Evolutionary conservation across 92 coral and sea anemone genomes (phyloP), one percentile per base, ranked within the genome.

Genomic region (Bergia sp.): DNA sequence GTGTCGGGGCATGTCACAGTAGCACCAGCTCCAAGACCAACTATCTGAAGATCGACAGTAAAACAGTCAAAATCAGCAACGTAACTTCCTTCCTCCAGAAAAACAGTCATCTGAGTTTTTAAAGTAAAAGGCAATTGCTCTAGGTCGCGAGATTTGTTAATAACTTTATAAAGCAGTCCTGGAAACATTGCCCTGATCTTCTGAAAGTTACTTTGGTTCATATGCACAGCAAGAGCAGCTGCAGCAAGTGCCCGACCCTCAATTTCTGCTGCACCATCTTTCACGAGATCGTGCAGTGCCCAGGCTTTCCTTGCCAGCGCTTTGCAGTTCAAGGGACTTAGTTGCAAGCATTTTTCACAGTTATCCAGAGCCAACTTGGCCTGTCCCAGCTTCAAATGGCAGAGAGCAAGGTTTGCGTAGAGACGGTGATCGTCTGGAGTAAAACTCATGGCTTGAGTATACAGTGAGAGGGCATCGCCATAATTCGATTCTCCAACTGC

Each of bases 231-330:
- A 77, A 93, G 38, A 71, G 95, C 95, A 79, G 95, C 81, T 53
- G 94, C 88, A 9, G 92, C 94, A 16, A 8, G 37, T 8, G 85
- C 49, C 77, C 90, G 92, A 15, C 90, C 88, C 23, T 77, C 4
- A 0, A 89, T 85, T 8, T 88, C 66, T 5, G 3, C 1, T 37
- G 81, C 39, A 42, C 92, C 90, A 65, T 83, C 67, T 44, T 21
- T 39, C 2, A 43, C n/a, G n/a, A 85, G 77, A 9, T 85, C 88
- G 20, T 85, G 82, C 43, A 95, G 93, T 37, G 98, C 95, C 98
- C 98, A 95, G 1, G 98, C 96, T 61, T 95, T 95, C 4, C 96
- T 90, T 86, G 20, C 86, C 73, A 95, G 42, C 0, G 98, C 98
- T 86, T 95, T 95, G 53, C 80, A 67, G 90, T 81, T 86, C n/a